Evolutionary conservation across 2,888 invertebrate genomes (phyloP), one percentile per base, ranked within the genome.

Genomic region (Cephus pulcher): DNA sequence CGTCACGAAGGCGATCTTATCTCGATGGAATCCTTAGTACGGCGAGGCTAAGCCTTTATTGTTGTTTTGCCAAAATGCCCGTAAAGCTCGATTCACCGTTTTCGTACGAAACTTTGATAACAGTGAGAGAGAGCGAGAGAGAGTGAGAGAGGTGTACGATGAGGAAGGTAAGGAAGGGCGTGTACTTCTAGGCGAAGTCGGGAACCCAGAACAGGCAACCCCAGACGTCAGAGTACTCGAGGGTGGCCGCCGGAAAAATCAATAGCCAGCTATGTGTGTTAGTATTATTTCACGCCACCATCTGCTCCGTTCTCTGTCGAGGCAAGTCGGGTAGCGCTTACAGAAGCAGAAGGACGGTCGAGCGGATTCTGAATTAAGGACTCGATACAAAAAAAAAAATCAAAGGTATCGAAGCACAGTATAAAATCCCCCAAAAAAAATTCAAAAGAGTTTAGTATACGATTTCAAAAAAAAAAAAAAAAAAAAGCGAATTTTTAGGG

Each of bases 181-280:
- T 56, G 56, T 56, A 56, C 56, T 56, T 56, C 56, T 23, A 56
- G 56, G 9, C 56, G 56, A 56, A 56, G 56, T 56, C 56, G 56
- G 56, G 56, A 69, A 77, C 77, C 73, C 68, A 56, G 75, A 12
- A 78, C 37, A 23, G 75, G 37, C 35, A 71, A 32, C 75, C 40
- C 71, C 33, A 82, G 84, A 81, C 80, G 80, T 76, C 83, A 82
- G 56, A 56, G 80, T 80, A 79, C 78, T 82, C 79, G 82, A 77
- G 82, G 82, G 80, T 82, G 80, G 84, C 80, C 81, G 78, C 68
- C 76, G 78, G 81, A 79, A 87, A 89, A 89, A 89, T 89, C 89
- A 87, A 89, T 89, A 89, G 83, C 80, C 78, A 78, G 84, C 83
- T 87, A 86, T 88, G 82, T 87, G 87, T 86, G 88, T 86, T 88